Base-by-base conservation (phyloP, 37 sponge, comb jelly and placozoan species). In the Geodia barretti region DNA sequence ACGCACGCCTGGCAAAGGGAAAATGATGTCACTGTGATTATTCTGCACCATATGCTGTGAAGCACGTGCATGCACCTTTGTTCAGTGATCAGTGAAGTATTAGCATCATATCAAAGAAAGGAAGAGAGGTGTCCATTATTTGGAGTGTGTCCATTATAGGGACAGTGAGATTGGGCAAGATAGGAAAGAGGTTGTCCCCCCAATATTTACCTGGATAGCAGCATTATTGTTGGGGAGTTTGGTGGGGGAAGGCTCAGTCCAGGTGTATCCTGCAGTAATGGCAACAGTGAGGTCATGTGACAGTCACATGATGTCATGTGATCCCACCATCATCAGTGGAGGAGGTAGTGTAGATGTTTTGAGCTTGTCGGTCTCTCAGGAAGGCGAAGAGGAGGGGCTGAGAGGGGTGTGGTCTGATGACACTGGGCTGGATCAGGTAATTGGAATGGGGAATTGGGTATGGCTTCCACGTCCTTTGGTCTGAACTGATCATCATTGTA, bases 141-240 rank as follows among this genome's bases (percentile, higher is more conserved):
- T n/a, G n/a, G n/a, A n/a, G n/a, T n/a, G n/a, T n/a, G n/a, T n/a
- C n/a, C n/a, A n/a, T n/a, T n/a, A n/a, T n/a, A n/a, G n/a, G n/a
- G n/a, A n/a, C n/a, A n/a, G n/a, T n/a, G n/a, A n/a, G n/a, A n/a
- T n/a, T n/a, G n/a, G n/a, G n/a, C n/a, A n/a, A n/a, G n/a, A n/a
- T n/a, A n/a, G n/a, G n/a, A n/a, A n/a, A n/a, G n/a, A n/a, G n/a
- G n/a, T n/a, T n/a, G n/a, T n/a, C n/a, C n/a, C n/a, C n/a, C n/a
- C n/a, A n/a, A n/a, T n/a, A n/a, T n/a, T n/a, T n/a, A 47, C 54
- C 54, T 90, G 86, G 29, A 90, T 90, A 43, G 79, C 91, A 72
- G 91, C 86, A 85, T 90, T 81, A 62, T 90, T 90, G 73, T 90
- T 90, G 17, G 82, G 91, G 17, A 90, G 70, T 0, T 25, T 28